These are phyloP conservation scores for Formica aserva DNA, from an alignment of 2,888 invertebrate species.

Conservation along the genomic window DNA sequence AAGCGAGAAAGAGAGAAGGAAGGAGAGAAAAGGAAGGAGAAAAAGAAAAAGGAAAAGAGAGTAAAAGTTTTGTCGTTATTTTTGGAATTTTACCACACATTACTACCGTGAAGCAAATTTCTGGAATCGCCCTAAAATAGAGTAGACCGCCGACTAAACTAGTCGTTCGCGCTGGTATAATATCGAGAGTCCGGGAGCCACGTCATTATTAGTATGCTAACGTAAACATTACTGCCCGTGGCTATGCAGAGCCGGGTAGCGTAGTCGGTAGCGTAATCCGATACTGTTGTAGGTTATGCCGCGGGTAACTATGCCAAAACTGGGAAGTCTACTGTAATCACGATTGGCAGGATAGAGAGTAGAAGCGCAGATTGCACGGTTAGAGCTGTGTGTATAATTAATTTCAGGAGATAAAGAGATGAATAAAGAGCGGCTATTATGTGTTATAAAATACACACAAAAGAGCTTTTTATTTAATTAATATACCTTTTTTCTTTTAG, in stretches of 20 bases:
- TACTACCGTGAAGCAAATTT: slow-evolving; percentile 22
- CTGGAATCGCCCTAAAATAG: slow-evolving; percentile 33
- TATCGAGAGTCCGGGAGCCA: slow-evolving; percentile 51
- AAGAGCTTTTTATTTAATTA: neutral
- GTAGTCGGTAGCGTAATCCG: slow-evolving; percentile 44
- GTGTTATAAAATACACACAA: neutral
- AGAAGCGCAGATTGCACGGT: neutral
- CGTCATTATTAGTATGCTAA: slow-evolving; percentile 56
- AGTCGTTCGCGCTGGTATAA: slow-evolving; percentile 48
- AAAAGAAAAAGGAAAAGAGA: neutral
- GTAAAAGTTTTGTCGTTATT: neutral
- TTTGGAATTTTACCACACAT: slow-evolving; percentile 21
- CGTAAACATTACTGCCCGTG: slow-evolving; percentile 55
- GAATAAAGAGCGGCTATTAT: neutral
- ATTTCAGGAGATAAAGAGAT: slow-evolving; percentile 2
- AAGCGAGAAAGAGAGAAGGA: neutral
- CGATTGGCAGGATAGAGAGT: slow-evolving; percentile 20
- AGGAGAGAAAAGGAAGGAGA: neutral
- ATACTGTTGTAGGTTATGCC: slow-evolving; percentile 47
- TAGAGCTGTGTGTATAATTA: slow-evolving; percentile 20
- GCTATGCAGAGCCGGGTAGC: slow-evolving; percentile 40
- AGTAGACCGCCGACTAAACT: slow-evolving; percentile 32
- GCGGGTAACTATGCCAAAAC: slow-evolving; percentile 48
- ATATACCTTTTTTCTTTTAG: neutral
- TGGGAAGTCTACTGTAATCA: slow-evolving; percentile 50